These are phyloP conservation scores for Halocaridina rubra DNA, from an alignment of 2,888 invertebrate genomes.

Conservation along the genomic window DNA sequence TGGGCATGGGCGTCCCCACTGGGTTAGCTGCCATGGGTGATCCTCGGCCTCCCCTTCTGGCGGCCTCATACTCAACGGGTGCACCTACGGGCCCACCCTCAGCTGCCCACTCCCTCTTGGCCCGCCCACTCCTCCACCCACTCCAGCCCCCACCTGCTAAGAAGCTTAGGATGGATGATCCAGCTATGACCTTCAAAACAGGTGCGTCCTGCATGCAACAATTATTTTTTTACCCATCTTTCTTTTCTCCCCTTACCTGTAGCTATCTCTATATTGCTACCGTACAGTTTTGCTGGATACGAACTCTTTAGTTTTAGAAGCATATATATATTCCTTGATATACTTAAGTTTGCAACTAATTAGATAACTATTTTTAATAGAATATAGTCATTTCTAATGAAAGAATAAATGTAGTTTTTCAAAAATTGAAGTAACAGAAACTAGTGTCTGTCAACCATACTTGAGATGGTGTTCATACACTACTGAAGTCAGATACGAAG, in stretches of 20 bases:
- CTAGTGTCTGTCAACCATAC: no score
- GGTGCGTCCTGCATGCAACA: constrained; percentile 44
- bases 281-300: no score
- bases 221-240: neutral
- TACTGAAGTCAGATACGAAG: no score
- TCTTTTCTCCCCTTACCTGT: neutral
- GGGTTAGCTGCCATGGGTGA: constrained; percentile 55
- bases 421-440: no score
- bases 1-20: constrained; percentile 56
- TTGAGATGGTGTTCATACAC: no score
- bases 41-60: constrained; percentile 58
- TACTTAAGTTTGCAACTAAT: no score
- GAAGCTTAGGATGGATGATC: constrained; percentile 61
- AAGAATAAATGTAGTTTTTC: no score
- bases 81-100: constrained; percentile 56
- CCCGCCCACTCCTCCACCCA: constrained; percentile 61
- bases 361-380: no score
- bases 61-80: constrained; percentile 56
- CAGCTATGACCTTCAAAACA: constrained; percentile 55
- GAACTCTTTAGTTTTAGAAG: no score
- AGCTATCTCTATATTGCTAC: no score
- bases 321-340: no score
- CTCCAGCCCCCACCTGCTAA: constrained; percentile 61
- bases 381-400: no score
- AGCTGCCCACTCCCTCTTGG: constrained; percentile 59